Conservation (phyloP, 2,797 vertebrate species). For the Anisognathus igniventris region DNA sequence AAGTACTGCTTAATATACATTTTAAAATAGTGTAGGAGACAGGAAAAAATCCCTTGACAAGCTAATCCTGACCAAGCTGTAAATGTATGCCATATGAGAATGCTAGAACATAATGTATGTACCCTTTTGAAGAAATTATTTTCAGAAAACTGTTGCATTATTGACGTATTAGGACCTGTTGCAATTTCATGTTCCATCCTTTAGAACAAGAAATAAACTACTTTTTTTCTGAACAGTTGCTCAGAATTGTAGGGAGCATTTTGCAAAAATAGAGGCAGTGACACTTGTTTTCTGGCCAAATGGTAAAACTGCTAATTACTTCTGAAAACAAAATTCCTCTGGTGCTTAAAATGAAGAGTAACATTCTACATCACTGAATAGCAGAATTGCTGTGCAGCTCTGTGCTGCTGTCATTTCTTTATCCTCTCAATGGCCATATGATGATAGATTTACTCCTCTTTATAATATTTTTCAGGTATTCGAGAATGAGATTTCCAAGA, state of each 20-base stretch:
- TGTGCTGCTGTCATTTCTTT: not conserved
- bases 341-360: not conserved
- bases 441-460: not conserved
- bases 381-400: not conserved
- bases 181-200: not conserved
- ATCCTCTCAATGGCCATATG: not conserved
- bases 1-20: not conserved
- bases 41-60: not conserved
- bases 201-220: not conserved
- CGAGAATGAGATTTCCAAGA: not conserved
- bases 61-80: not conserved
- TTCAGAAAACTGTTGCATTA: not conserved
- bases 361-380: not conserved
- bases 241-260: not conserved
- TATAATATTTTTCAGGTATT: not conserved
- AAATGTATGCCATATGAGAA: not conserved
- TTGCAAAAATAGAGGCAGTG: not conserved
- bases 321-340: not conserved
- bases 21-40: not conserved
- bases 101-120: not conserved
- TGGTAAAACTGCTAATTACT: not conserved
- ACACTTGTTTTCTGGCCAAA: not conserved
- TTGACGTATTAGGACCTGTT: not conserved
- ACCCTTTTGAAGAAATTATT: not conserved
- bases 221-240: not conserved